Base-by-base conservation (phyloP, 2,888 invertebrate genomes). In the Quadroppia sp. region DNA sequence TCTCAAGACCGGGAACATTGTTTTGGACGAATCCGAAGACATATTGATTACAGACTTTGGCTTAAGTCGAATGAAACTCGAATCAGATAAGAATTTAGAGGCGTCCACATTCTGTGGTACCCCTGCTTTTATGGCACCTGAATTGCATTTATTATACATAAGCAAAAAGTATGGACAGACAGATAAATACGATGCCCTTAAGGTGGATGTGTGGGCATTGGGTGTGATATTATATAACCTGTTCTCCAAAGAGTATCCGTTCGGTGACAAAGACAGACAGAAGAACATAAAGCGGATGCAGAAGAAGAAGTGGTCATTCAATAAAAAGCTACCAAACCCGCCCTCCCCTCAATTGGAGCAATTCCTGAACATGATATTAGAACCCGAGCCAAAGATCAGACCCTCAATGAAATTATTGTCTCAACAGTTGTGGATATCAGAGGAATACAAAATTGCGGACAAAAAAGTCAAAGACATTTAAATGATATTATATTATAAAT, bases 61-160 rank as follows among this genome's bases (percentile, higher is more conserved):
- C 2, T 53, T 53, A 23, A 53, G 71, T 36, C 59, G 70, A 23
- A 61, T 74, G 23, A 23, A 61, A 0, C 3, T 9, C 20, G 40
- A 45, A 42, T 13, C 59, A n/a, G 74, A 48, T 17, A 48, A 48
- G 3, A 13, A 25, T 7, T 6, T 72, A 15, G 56, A 59, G 61
- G 17, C 74, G n/a, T 59, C 56, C 32, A 74, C 71, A 7, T 74
- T 45, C 30, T 74, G 74, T 20, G 74, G 74, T n/a, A 74, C 74
- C 13, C 40, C 40, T 20, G 59, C 59, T 6, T 74, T 59, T 25
- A 74, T 74, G 74, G 72, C 74, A 45, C 74, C 74, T 1, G 74
- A 74, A 48, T 17, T 74, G 2, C 20, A n/a, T n/a, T n/a, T n/a
- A n/a, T n/a, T n/a, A n/a, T n/a, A n/a, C n/a, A n/a, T n/a, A n/a